Conservation (phyloP, 2,888 invertebrate species). For the Sphecodes monilicornis region DNA sequence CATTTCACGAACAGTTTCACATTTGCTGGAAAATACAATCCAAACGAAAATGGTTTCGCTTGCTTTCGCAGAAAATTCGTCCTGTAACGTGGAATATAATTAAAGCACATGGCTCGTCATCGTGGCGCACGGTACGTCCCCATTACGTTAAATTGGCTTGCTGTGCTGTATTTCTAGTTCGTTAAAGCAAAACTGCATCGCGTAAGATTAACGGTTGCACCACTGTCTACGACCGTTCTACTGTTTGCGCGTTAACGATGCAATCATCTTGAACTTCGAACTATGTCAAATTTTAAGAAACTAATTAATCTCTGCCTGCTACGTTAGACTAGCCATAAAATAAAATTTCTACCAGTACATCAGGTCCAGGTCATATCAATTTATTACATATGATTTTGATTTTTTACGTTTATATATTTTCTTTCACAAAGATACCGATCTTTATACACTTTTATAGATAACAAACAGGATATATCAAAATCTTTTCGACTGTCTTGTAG, state of each 20-base stretch:
- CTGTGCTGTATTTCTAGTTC: conserved; percentile 55
- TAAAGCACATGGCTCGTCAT: conserved; percentile 58
- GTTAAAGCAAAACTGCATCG: conserved; percentile 48
- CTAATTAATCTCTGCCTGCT: neutral
- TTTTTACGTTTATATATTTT: too few species aligned
- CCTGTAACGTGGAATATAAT: conserved; percentile 46
- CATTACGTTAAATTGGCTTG: conserved; percentile 42
- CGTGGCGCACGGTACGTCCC: conserved; percentile 50
- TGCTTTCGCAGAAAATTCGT: conserved; percentile 42
- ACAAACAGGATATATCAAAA: too few species aligned
- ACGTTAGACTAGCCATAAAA: neutral
- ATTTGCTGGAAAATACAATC: conserved; percentile 14
- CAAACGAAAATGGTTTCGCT: neutral
- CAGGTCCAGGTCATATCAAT: too few species aligned
- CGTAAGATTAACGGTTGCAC: conserved; percentile 52
- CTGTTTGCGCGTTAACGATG: conserved; percentile 13
- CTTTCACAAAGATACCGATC: too few species aligned
- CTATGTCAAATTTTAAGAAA: neutral
- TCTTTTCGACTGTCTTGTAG: too few species aligned
- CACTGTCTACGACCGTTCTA: neutral
- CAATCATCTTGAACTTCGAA: conserved; percentile 17
- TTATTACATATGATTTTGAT: too few species aligned
- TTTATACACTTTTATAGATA: too few species aligned
- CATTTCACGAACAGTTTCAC: conserved; percentile 34
- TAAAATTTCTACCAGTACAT: neutral